Conservation (phyloP, 2,797 vertebrate species). For the Notamacropus eugenii region DNA sequence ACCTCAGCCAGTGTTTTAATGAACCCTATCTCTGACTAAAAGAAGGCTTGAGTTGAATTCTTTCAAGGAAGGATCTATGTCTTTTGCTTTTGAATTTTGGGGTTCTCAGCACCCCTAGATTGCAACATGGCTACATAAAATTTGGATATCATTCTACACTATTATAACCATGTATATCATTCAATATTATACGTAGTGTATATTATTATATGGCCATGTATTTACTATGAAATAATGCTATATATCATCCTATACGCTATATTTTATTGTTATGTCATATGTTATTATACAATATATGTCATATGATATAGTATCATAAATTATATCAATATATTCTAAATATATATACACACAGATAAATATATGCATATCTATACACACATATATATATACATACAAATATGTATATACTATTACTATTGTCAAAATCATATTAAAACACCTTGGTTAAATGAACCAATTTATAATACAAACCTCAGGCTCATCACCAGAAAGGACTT, state of each 20-base stretch:
- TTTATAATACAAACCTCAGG: conserved; percentile 3
- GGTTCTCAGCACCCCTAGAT: too few relatives aligned
- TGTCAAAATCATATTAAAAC: conserved; percentile 41
- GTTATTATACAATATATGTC: background rate
- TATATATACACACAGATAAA: background rate
- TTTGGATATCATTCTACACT: background rate
- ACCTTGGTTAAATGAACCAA: conserved; percentile 31
- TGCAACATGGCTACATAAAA: background rate
- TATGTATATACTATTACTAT: background rate
- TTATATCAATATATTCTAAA: conserved; percentile 10
- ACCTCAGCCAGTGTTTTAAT: too few relatives aligned
- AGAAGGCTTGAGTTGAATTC: too few relatives aligned
- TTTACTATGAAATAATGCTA: too few relatives aligned
- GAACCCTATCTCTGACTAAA: too few relatives aligned
- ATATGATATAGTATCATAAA: too few relatives aligned
- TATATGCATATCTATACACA: too few relatives aligned
- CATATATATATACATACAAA: background rate
- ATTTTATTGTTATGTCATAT: background rate
- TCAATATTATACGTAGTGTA: background rate
- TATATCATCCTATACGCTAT: background rate
- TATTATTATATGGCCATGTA: background rate
- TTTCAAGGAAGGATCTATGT: too few relatives aligned
- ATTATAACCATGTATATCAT: background rate
- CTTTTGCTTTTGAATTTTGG: too few relatives aligned
- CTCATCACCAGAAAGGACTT: background rate